Evolutionary conservation across 2,113 vertebrate species (phyloP), one percentile per base, ranked within the genome.

Genomic region (Dasyurus viverrinus): DNA sequence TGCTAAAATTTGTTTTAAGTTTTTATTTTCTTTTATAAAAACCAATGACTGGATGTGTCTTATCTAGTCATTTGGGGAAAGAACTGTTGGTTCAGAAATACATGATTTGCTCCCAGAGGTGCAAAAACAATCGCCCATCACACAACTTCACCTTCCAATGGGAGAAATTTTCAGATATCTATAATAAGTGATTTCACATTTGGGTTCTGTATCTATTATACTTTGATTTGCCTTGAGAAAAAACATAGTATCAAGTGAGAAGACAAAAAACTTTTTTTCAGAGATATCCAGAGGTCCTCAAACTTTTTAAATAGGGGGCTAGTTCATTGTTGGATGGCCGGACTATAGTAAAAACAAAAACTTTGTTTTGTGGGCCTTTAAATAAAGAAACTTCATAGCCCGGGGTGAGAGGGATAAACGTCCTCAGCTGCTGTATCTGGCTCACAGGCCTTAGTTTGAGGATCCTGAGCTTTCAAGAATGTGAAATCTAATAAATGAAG

Each of bases 1-100:
- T 84, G n/a, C 19, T 96, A 96, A 97, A 96, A 97, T 96, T 95
- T 97, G 89, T 97, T 97, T 97, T 91, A 98, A 97, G 0, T 95
- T 96, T 94, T 91, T 94, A 24, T 97, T 97, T 96, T 95, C 94
- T 93, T 92, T 96, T 93, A 93, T 96, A 97, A 92, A 96, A 94
- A 89, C 93, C 96, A 97, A 25, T n/a, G 97, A 95, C 2, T 97
- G 48, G 30, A 92, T 0, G 93, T 95, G 97, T 36, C 92, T 91
- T 42, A 42, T 68, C 36, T 97, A 89, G 24, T 93, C 7, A 96
- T 96, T 54, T 93, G 91, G 48, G 96, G 93, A 96, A 94, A 96
- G 76, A 92, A 90, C 36, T 96, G 90, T 30, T 93, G 92, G 46
- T 94, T 94, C 91, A 95, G 94, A 95, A 97, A 94, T 93, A 22